Conservation (phyloP, 2,797 vertebrate genomes). For the Myotis daubentonii region DNA sequence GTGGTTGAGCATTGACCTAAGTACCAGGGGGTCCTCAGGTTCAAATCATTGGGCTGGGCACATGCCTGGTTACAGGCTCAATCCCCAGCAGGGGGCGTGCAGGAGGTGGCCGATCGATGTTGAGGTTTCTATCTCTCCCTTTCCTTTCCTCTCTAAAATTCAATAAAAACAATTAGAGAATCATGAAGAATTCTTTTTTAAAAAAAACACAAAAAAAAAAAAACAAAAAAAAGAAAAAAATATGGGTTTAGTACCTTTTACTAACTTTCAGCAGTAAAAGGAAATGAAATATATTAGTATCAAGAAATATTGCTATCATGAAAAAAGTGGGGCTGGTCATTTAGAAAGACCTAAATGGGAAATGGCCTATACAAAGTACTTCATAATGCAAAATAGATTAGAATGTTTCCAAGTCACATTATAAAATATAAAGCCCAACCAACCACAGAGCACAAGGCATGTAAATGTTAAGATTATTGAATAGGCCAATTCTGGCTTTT, state of each 20-base stretch:
- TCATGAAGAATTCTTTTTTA: no score
- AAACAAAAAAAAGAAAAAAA: no score
- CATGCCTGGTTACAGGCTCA: no score
- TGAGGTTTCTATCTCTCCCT: no score
- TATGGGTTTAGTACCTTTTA: background rate
- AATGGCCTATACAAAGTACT: background rate
- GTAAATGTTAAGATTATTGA: slow-evolving; percentile 1
- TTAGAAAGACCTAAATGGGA: background rate
- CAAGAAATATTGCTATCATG: background rate
- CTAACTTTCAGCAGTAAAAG: background rate
- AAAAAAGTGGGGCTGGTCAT: background rate
- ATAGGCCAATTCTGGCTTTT: background rate
- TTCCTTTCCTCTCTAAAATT: no score
- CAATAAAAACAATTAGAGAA: no score
- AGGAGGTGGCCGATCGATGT: no score
- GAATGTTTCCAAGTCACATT: background rate
- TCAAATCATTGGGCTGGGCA: no score
- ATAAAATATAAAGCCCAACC: background rate
- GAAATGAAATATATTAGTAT: slow-evolving; percentile 29
- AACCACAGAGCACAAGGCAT: background rate
- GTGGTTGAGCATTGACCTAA: no score
- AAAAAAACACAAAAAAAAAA: no score
- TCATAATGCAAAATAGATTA: background rate
- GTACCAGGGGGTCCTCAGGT: no score
- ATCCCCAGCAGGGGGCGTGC: no score